Evolutionary conservation across 2,113 vertebrate genomes (phyloP).

Genomic region (Solea solea): DNA sequence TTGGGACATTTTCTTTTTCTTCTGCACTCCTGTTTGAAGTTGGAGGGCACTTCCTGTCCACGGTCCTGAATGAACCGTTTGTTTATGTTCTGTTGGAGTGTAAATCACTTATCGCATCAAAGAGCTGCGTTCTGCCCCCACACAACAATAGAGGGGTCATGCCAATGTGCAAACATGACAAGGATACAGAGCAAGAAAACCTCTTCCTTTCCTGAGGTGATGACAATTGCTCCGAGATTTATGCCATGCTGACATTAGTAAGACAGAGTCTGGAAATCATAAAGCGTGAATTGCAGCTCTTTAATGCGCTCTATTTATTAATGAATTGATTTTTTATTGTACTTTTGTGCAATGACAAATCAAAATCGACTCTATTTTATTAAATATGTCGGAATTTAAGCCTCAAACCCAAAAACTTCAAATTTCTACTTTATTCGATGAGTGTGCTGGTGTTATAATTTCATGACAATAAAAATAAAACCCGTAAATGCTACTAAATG

Average conservation of each 20-base stretch:
- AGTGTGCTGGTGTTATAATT: background rate
- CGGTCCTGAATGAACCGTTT: slow-evolving; percentile 76
- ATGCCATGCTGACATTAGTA: slow-evolving; percentile 60
- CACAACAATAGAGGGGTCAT: slow-evolving; percentile 76
- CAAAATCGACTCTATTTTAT: too few relatives aligned
- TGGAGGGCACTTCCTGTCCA: slow-evolving; percentile 77
- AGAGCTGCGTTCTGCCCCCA: slow-evolving; percentile 68
- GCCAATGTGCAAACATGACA: slow-evolving; percentile 77
- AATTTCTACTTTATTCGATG: background rate
- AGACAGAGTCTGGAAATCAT: slow-evolving; percentile 33
- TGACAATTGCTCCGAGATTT: slow-evolving; percentile 74
- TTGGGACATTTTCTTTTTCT: slow-evolving; percentile 74
- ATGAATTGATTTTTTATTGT: too few relatives aligned
- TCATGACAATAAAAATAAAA: background rate
- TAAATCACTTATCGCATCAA: slow-evolving; percentile 86
- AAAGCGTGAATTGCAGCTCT: slow-evolving; percentile 2
- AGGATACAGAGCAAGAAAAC: slow-evolving; percentile 77
- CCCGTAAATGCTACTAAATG: slow-evolving; percentile 2
- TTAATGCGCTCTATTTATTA: background rate
- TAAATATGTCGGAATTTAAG: too few relatives aligned
- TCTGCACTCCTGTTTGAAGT: slow-evolving; percentile 78
- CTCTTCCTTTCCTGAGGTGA: slow-evolving; percentile 72
- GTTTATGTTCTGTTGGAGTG: slow-evolving; percentile 75
- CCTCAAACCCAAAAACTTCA: too few relatives aligned
- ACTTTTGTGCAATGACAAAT: too few relatives aligned